Percentiles rank a stretch among this genome's conserved stretches.
These are phyloP conservation scores for Ecliptopera silaceata DNA, from an alignment of 2,888 invertebrate genomes.

Conservation along the genomic window DNA sequence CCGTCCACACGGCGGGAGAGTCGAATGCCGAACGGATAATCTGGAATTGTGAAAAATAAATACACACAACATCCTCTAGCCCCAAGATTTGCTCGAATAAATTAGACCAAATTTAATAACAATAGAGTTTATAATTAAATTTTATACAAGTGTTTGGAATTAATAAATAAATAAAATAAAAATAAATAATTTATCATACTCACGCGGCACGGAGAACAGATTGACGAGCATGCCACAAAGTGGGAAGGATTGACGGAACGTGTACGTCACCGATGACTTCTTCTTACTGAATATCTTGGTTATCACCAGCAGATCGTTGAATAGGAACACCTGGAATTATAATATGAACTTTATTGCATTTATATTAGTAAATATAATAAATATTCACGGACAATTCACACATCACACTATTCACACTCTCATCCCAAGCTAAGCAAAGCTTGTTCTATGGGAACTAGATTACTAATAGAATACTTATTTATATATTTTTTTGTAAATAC, in stretches of 20 bases:
- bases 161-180: too few relatives aligned
- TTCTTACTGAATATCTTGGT: conserved; percentile 99
- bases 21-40: conserved; percentile 97
- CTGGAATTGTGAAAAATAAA: conserved; percentile 76
- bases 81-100: background rate
- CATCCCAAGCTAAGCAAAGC: too few relatives aligned
- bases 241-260: conserved; percentile 97
- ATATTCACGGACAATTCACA: too few relatives aligned
- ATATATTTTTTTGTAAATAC: too few relatives aligned
- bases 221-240: conserved; percentile 96
- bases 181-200: too few relatives aligned
- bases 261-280: conserved; percentile 97
- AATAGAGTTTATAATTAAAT: too few relatives aligned
- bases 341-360: background rate
- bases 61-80: too few relatives aligned
- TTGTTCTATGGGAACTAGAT: too few relatives aligned
- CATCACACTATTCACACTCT: too few relatives aligned
- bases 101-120: conserved; percentile 23
- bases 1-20: conserved; percentile 96
- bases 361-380: too few relatives aligned
- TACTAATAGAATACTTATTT: too few relatives aligned
- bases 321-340: conserved; percentile 93
- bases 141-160: too few relatives aligned
- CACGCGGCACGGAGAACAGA: conserved; percentile 94
- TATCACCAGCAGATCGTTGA: conserved; percentile 98